Evolutionary conservation across 2,888 invertebrate genomes (phyloP).

Genomic region (Cataglyphis rosenhaueri): DNA sequence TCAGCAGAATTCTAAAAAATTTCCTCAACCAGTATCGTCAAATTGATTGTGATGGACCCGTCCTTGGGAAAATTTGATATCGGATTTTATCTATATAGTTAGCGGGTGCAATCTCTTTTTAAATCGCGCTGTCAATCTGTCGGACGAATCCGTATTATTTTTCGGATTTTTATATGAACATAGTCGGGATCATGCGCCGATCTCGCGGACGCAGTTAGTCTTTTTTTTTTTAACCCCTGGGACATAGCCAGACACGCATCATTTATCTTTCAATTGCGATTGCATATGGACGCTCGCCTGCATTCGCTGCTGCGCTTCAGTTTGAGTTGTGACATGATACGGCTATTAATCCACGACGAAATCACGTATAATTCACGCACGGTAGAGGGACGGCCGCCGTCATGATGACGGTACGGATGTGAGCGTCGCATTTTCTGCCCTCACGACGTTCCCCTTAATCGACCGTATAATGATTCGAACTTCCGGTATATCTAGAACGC

Average conservation of each 20-base stretch:
- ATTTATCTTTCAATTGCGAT: slow-evolving; percentile 66
- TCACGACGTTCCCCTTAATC: slow-evolving; percentile 34
- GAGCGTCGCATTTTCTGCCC: slow-evolving; percentile 42
- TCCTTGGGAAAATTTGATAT: slow-evolving; percentile 44
- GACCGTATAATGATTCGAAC: slow-evolving; percentile 51
- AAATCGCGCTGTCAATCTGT: slow-evolving; percentile 48
- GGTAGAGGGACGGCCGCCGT: slow-evolving; percentile 22
- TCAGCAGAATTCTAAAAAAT: slow-evolving; percentile 9
- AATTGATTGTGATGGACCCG: slow-evolving; percentile 20
- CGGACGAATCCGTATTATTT: slow-evolving; percentile 40
- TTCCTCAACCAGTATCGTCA: neutral
- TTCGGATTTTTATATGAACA: slow-evolving; percentile 29
- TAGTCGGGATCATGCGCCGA: slow-evolving; percentile 1
- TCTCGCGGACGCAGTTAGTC: slow-evolving; percentile 33
- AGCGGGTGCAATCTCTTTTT: slow-evolving; percentile 49
- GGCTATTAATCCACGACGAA: slow-evolving; percentile 61
- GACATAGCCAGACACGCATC: slow-evolving; percentile 51
- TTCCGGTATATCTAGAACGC: slow-evolving; percentile 60
- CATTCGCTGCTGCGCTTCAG: slow-evolving; percentile 35
- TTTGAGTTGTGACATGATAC: slow-evolving; percentile 53
- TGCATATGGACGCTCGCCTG: slow-evolving; percentile 59
- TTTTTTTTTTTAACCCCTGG: slow-evolving; percentile 25
- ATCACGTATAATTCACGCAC: slow-evolving; percentile 61
- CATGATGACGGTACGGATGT: slow-evolving; percentile 26
- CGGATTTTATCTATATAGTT: slow-evolving; percentile 40